Evolutionary conservation across 2,113 vertebrate genomes (phyloP), one percentile per base, ranked within the genome.

Genomic region (Sturnira hondurensis): DNA sequence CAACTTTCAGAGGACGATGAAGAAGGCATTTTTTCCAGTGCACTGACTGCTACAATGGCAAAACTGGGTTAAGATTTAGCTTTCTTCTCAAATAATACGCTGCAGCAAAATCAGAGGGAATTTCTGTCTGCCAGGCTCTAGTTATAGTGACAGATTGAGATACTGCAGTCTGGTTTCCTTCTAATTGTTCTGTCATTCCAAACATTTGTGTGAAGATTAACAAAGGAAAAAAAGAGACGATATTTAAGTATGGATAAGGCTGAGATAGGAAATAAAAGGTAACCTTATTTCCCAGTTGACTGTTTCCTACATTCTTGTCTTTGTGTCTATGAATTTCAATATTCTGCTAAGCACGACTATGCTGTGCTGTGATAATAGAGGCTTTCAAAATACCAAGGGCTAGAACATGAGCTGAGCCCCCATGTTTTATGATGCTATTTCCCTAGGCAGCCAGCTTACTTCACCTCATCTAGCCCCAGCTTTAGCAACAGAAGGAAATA

Each of bases 101-200:
- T 91, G 86, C 82, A n/a, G 84, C 94, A 95, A 96, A 93, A 96
- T 96, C 94, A 97, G 84, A 94, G 92, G 94, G 91, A 98, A 98
- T 96, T 97, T 96, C 33, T 92, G 81, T 86, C 96, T 97, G 91
- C 87, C 70, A 93, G 87, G 43, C 93, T 70, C 74, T 41, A 97
- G 96, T 97, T 97, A 96, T 89, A 98, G 96, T 95, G 97, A 97
- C 93, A 98, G 94, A 91, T 98, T 98, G 16, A 96, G 91, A 95
- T 95, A 98, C 95, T 95, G 94, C 95, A 98, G 96, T 97, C 95
- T 97, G 87, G 71, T 52, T 98, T 97, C 95, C 97, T 96, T 98
- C 97, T 97, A 97, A 97, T 98, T 97, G 88, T 96, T 97, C 93
- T 97, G 43, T 96, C 88, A 97, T 96, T 95, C 92, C 97, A 78